Base-by-base conservation (phyloP, 2,113 vertebrate genomes). In the Microtus montanus region DNA sequence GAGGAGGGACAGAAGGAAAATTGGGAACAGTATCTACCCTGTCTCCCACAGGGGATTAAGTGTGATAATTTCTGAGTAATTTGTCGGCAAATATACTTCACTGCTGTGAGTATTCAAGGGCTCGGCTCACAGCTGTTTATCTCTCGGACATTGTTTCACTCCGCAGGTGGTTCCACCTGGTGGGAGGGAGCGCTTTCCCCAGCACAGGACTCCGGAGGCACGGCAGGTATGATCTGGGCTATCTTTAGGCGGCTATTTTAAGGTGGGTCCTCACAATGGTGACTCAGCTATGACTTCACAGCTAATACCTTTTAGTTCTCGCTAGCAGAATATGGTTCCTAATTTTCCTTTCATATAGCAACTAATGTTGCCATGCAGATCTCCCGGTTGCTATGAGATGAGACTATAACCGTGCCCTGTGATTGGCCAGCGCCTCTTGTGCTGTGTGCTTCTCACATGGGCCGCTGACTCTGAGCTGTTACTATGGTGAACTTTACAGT, bases 361-460 rank as follows among this genome's bases (percentile, higher is more conserved):
- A 93, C 97, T 87, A 82, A 93, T 97, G 96, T 96, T 98, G 96
- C 97, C 94, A 97, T 94, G 93, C 93, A 97, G 95, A 97, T 97
- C 95, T 80, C 74, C 47, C 61, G 87, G 90, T 96, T 98, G 96
- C 95, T 96, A 63, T 96, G 97, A 96, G 96, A 96, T 96, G 96
- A 89, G 87, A 92, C 90, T 92, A 80, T 93, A 86, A 44, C 74
- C 35, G 0, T 88, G 96, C 87, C 95, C 91, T 22, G 30, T 5
- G 71, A 97, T 96, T 97, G 92, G 90, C 19, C 86, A 0, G 19
- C 71, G 63, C 68, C 24, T 96, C 78, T 83, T 20, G 24, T 1
- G 13, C 33, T 82, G 66, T 88, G 78, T 94, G 90, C 44, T 96
- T 95, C 80, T 90, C 63, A 95, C 90, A 47, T 61, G 85, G 91